Conservation (phyloP, 2,888 invertebrate species). For the Andrena flavipes region DNA sequence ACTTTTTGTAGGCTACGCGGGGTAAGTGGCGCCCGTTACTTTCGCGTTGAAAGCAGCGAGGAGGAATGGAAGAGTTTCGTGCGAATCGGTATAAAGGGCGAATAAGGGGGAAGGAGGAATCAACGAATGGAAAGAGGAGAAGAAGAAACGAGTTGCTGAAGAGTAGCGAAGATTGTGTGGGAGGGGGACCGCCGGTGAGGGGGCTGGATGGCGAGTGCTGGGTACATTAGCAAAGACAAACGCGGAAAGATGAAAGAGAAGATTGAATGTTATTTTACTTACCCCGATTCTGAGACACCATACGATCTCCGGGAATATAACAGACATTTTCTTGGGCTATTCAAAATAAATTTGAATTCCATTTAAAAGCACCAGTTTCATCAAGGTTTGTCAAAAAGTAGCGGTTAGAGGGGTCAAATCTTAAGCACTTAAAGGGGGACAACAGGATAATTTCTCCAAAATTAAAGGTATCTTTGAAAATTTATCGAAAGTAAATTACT, state of each 20-base stretch:
- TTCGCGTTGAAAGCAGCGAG: background rate
- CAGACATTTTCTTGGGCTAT: too few species aligned
- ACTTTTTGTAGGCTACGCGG: background rate
- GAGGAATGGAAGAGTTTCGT: background rate
- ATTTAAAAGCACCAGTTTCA: too few species aligned
- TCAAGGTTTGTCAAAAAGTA: too few species aligned
- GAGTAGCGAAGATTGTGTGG: background rate
- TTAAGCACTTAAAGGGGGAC: too few species aligned
- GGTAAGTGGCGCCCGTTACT: background rate
- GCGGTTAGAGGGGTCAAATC: too few species aligned
- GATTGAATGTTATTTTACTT: background rate
- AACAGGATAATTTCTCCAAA: too few species aligned
- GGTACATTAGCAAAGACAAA: background rate
- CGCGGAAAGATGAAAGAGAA: slow-evolving; percentile 4
- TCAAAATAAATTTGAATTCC: too few species aligned
- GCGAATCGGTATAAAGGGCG: background rate
- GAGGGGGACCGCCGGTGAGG: background rate
- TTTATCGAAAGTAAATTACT: too few species aligned
- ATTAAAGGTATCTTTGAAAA: too few species aligned
- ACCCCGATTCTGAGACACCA: too few species aligned
- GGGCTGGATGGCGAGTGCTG: background rate
- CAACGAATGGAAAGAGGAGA: background rate
- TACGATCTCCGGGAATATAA: too few species aligned
- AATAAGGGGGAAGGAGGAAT: background rate
- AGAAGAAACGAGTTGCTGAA: slow-evolving; percentile 1